Evolutionary conservation across 2,888 invertebrate genomes (phyloP).

Genomic region (Eristalis intricaria): DNA sequence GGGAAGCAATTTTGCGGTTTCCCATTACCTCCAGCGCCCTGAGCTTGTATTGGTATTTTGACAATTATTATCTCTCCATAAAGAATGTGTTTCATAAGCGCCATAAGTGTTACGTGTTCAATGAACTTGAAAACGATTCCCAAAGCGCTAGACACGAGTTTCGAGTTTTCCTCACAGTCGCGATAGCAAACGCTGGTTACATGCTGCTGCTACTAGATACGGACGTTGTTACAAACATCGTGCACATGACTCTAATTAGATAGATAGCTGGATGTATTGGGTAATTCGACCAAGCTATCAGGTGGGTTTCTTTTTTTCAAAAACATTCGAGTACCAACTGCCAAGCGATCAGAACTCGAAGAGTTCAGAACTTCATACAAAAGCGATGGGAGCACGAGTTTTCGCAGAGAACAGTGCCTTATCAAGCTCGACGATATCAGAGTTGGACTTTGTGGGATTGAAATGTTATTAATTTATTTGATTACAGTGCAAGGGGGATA

Average conservation of each 20-base stretch:
- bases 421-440: constrained; percentile 22
- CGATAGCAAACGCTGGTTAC: constrained; percentile 12
- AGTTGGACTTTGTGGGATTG: constrained; percentile 37
- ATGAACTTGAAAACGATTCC: constrained; percentile 61
- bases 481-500: background rate
- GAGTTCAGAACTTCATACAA: background rate
- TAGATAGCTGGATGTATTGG: constrained; percentile 2
- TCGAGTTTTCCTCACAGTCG: constrained; percentile 7
- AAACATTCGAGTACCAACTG: background rate
- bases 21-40: constrained; percentile 28
- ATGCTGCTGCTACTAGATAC: background rate
- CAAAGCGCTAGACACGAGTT: background rate
- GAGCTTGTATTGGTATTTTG: constrained; percentile 18
- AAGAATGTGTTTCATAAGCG: constrained; percentile 47
- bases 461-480: constrained; percentile 27
- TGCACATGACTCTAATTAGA: constrained; percentile 15
- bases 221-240: constrained; percentile 4
- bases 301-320: background rate
- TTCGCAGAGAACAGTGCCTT: background rate
- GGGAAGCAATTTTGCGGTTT: constrained; percentile 53
- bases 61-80: constrained; percentile 38
- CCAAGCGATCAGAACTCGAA: background rate
- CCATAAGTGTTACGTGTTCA: constrained; percentile 62
- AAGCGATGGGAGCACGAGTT: background rate
- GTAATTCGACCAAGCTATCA: background rate